phyloP scores from a whole-genome alignment of 2,888 invertebrate species.

The Orthosia gracilis region DNA sequence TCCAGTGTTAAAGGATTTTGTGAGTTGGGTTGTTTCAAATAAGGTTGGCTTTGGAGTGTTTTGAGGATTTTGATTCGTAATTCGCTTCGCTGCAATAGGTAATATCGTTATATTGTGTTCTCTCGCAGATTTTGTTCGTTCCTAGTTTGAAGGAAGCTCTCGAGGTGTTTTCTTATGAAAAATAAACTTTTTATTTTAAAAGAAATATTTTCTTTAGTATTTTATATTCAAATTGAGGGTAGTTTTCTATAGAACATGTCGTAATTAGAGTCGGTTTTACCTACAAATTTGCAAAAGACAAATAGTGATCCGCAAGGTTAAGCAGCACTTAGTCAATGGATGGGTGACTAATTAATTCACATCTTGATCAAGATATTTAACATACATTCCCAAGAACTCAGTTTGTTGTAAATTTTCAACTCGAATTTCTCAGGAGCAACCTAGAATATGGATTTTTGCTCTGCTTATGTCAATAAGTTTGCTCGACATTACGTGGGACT shows the following conservation, averaged over 20 bases:
- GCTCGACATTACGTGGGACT: no score
- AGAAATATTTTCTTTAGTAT: constrained; percentile 34
- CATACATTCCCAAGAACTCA: no score
- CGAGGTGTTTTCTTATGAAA: constrained; percentile 56
- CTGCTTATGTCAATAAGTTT: no score
- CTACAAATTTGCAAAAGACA: neutral
- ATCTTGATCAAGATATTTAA: no score
- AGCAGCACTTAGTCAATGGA: no score
- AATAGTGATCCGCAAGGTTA: neutral
- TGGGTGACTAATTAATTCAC: neutral
- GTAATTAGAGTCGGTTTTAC: neutral
- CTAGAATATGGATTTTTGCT: no score
- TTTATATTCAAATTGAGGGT: constrained; percentile 11
- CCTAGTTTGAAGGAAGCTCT: constrained; percentile 56
- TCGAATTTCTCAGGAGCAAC: no score
- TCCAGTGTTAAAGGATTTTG: constrained; percentile 26
- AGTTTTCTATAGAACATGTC: neutral
- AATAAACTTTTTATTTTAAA: constrained; percentile 38
- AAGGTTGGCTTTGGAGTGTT: constrained; percentile 42
- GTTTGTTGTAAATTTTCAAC: no score
- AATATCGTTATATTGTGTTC: constrained; percentile 79
- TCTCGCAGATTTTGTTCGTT: constrained; percentile 74
- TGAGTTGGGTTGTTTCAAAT: neutral
- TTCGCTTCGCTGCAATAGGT: constrained; percentile 72
- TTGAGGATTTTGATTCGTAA: constrained; percentile 56